Base-by-base conservation (phyloP, 92 coral and sea anemone species). In the Montipora capitata region DNA sequence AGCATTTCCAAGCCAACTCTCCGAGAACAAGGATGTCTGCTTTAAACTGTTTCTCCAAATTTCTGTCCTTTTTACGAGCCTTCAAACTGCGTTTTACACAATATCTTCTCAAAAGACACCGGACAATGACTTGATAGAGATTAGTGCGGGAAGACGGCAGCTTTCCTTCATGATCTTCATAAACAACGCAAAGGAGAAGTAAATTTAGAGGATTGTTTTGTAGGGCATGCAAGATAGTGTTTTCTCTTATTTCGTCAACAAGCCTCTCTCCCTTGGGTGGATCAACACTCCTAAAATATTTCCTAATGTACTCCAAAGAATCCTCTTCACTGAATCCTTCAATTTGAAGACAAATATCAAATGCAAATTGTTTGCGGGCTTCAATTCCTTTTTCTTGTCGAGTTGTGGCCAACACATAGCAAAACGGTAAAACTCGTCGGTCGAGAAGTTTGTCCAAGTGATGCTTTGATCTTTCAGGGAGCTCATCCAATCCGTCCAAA, bases 341-440 rank as follows among this genome's bases (percentile, higher is more conserved):
- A 35, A 18, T 65, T 8, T 35, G 40, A 2, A 35, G 0, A 3
- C 7, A 20, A 20, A 65, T 9, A 20, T 20, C 41, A 65, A 65
- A 65, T 8, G 0, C 14, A 35, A 20, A 17, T 10, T 65, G 27
- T 2, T 10, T 6, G 1, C 70, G 3, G 38, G 27, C 41, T 9
- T 65, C 70, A 35, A 65, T 65, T 65, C 70, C 70, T 20, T 20
- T 18, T 20, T 35, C 70, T 65, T 65, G 40, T 6, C 70, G 70
- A 9, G 70, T 3, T 20, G 70, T 65, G 40, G 70, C 70, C 70
- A 65, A 65, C 3, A 65, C 35, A 20, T 9, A 65, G 70, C 70
- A 65, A 15, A 61, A 61, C 35, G 66, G 39, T 3, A 61, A 16
- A 15, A 15, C 0, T 0, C 8, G 1, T 61, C 66, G 4, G 0